phyloP scores from a whole-genome alignment of 2,113 vertebrate species.

The Pterocles gutturalis region DNA sequence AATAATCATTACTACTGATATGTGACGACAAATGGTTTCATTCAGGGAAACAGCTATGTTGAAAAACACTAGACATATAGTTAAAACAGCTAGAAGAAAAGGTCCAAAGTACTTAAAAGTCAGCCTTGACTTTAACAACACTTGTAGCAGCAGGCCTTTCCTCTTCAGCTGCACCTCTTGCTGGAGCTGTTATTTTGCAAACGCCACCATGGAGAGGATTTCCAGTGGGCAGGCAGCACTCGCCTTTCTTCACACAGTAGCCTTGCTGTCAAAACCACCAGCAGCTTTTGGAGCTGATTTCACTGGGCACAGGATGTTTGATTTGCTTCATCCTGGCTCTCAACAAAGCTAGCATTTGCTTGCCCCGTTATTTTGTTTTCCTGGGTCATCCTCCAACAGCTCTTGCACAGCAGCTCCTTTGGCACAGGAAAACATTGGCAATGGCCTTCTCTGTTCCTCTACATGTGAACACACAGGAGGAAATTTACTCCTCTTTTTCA shows the following conservation, averaged over 20 bases:
- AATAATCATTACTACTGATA: background rate
- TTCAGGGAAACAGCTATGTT: background rate
- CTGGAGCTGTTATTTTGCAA: background rate
- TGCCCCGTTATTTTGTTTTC: background rate
- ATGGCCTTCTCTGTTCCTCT: background rate
- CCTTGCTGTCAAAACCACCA: background rate
- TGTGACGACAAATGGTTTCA: background rate
- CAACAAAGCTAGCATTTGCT: background rate
- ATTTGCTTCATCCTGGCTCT: background rate
- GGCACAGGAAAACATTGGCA: rapidly evolving
- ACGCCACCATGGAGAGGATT: rapidly evolving
- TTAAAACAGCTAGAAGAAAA: background rate
- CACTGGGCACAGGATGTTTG: rapidly evolving
- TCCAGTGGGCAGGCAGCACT: background rate
- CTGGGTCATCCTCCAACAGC: background rate
- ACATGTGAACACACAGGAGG: rapidly evolving
- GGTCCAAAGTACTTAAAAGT: background rate
- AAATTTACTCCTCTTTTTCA: background rate
- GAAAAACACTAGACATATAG: background rate
- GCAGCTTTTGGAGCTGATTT: background rate
- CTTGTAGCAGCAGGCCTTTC: background rate
- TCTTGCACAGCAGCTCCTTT: background rate
- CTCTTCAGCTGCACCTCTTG: rapidly evolving
- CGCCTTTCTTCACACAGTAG: rapidly evolving
- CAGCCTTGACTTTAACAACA: background rate